A percentile compares a stretch with the other conserved stretches of the same genome.
These are phyloP conservation scores for Apodemus agrarius DNA, from an alignment of 2,797 vertebrate genomes.

Conservation along the genomic window DNA sequence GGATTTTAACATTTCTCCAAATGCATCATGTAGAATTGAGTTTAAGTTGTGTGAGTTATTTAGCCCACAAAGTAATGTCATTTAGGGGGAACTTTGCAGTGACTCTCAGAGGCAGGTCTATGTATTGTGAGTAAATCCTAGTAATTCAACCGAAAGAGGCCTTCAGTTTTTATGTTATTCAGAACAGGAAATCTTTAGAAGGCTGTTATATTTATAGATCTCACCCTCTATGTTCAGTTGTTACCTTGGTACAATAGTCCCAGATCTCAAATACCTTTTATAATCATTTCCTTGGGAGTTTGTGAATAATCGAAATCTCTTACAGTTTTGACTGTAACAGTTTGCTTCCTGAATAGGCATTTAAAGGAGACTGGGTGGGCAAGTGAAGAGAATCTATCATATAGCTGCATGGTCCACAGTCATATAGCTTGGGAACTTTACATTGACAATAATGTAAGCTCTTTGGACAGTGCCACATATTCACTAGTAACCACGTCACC, in stretches of 20 bases:
- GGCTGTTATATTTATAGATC: constrained; percentile 10
- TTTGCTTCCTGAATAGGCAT: background rate
- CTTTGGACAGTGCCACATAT: background rate
- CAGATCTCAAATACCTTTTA: background rate
- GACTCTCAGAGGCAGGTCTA: background rate
- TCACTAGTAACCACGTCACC: background rate
- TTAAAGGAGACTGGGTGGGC: background rate
- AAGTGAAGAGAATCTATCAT: background rate
- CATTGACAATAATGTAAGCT: background rate
- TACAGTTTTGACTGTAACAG: background rate
- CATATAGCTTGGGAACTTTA: background rate
- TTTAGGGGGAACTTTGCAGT: background rate
- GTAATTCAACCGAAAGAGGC: constrained; percentile 7
- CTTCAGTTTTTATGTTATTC: background rate
- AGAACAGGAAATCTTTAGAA: background rate
- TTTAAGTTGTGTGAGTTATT: background rate
- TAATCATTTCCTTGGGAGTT: background rate
- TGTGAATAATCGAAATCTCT: constrained; percentile 37
- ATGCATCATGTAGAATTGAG: background rate
- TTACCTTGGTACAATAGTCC: background rate
- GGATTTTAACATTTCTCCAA: constrained; percentile 40
- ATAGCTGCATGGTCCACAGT: background rate
- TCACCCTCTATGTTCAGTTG: background rate
- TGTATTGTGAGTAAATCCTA: constrained; percentile 13
- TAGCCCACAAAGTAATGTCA: background rate